These are phyloP conservation scores for Heliconius erato DNA, from an alignment of 2,888 invertebrate genomes.

Conservation along the genomic window DNA sequence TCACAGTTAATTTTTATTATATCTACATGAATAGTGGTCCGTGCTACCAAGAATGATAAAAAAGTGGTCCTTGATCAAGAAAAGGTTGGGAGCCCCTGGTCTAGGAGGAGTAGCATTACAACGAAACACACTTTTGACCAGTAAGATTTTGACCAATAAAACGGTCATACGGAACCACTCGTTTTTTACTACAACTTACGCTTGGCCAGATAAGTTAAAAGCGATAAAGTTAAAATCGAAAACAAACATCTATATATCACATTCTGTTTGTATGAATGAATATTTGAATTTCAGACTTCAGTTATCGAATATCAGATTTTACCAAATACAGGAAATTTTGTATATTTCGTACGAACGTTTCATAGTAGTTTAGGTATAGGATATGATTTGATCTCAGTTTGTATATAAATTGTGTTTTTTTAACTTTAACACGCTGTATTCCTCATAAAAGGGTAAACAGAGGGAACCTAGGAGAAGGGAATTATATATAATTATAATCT, in stretches of 20 bases:
- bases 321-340: neutral
- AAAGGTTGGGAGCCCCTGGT: too few relatives aligned
- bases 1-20: too few relatives aligned
- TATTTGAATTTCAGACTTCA: neutral
- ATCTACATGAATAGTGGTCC: too few relatives aligned
- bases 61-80: too few relatives aligned
- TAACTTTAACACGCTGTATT: too few relatives aligned
- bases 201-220: constrained; percentile 1
- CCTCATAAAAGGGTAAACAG: too few relatives aligned
- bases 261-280: neutral
- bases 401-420: neutral
- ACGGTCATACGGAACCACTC: neutral
- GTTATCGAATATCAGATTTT: constrained; percentile 19
- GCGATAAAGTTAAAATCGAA: constrained; percentile 1
- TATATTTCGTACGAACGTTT: neutral
- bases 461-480: too few relatives aligned
- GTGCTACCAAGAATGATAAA: too few relatives aligned
- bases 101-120: too few relatives aligned
- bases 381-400: neutral
- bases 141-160: too few relatives aligned
- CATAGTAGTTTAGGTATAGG: neutral
- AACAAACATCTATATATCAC: neutral
- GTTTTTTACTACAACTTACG: neutral
- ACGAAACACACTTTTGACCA: too few relatives aligned
- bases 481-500: too few relatives aligned